A percentile compares a stretch with the other conserved stretches of the same genome.
phyloP scores from a whole-genome alignment of 2,888 invertebrate genomes.

The Lepidochrysops patricia region DNA sequence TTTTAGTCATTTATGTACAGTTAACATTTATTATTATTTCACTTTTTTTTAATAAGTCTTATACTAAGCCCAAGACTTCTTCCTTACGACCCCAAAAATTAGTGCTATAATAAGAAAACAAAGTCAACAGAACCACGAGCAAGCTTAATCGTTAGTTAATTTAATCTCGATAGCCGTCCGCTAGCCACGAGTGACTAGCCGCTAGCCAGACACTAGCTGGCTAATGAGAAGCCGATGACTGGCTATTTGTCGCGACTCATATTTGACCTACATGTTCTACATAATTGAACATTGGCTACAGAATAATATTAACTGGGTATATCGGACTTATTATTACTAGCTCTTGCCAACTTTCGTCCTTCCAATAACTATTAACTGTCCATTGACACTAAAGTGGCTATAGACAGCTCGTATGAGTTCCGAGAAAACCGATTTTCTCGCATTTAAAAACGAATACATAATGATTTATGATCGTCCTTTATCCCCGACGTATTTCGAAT shows the following conservation, averaged over 20 bases:
- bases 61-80: no score
- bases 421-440: constrained; percentile 56
- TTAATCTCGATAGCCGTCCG: background rate
- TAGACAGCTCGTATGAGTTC: constrained; percentile 47
- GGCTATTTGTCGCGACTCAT: constrained; percentile 1
- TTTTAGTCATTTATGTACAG: no score
- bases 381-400: constrained; percentile 33
- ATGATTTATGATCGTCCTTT: constrained; percentile 55
- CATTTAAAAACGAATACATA: constrained; percentile 52
- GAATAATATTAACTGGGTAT: constrained; percentile 5
- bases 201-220: constrained; percentile 9
- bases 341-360: background rate
- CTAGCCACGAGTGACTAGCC: background rate
- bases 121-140: no score
- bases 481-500: constrained; percentile 72
- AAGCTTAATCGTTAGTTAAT: background rate
- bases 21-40: no score
- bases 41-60: no score
- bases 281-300: constrained; percentile 26
- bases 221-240: constrained; percentile 16
- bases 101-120: no score
- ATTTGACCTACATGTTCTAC: constrained; percentile 1
- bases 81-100: no score
- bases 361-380: constrained; percentile 9
- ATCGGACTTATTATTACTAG: no score